Evolutionary conservation across 1,140 invertebrate genomes (phyloP), one percentile per base, ranked within the genome.

Genomic region (Brachionus sp.): DNA sequence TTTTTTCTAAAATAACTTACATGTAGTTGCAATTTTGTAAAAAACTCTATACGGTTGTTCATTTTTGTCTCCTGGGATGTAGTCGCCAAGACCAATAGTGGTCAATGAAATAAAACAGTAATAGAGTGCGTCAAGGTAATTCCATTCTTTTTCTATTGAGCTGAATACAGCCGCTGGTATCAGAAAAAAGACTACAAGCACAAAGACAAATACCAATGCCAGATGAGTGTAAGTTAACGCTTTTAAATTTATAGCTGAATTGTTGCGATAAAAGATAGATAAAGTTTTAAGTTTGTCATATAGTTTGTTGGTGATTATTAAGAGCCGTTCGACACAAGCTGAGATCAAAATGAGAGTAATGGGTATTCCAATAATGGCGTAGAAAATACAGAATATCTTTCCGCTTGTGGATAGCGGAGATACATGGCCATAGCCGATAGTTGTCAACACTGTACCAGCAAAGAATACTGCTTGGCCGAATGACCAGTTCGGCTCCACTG

Each of bases 271-370:
- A 66, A 78, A 84, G n/a, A 77, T 78, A 82, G 19, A 84, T 84
- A 64, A 84, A 83, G 35, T 85, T 68, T 86, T 93, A 92, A 86
- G 95, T 92, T 83, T 94, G 93, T 82, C 91, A 92, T 87, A 97
- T 96, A 7, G 94, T 92, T 64, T 93, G 91, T 85, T 93, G 90
- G 85, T 98, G 95, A 44, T 0, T 93, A 96, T 92, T 25, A 96
- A 93, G 39, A 98, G 90, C 85, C 96, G 92, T 90, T 98, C 96
- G 87, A 96, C 96, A 86, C 98, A 98, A 87, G 94, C 95, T 88
- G 98, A 96, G 90, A 98, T 98, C 95, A 98, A 97, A 37, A 98
- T 95, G 44, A 98, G 91, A 44, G 96, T 96, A 39, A 97, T 95
- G 39, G 96, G 88, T 46, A 89, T 89, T n/a, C 89, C 89, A 12